Percentiles rank a stretch among this genome's conserved stretches.
These are phyloP conservation scores for Drosophila sproati DNA, from an alignment of 1,140 invertebrate genomes.

Conservation along the genomic window DNA sequence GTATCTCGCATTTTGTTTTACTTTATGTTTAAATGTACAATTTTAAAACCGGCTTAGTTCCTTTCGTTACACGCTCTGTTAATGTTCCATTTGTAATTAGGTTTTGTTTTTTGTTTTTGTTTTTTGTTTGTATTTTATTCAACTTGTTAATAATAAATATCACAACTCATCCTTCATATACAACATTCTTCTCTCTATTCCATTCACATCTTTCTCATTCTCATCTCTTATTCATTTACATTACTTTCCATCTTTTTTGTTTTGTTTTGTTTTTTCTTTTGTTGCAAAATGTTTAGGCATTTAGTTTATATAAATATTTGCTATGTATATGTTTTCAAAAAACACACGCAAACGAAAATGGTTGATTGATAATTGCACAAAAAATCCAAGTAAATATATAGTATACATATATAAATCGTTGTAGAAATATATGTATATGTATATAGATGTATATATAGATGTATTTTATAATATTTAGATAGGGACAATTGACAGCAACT, in stretches of 20 bases:
- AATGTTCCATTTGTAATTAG: slow-evolving; percentile 41
- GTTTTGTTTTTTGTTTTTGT: slow-evolving; percentile 48
- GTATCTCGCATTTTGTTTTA: slow-evolving; percentile 28
- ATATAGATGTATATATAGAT: slow-evolving; percentile 7
- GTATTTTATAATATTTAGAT: slow-evolving; percentile 36
- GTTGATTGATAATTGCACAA: slow-evolving; percentile 75
- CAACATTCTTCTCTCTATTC: slow-evolving; percentile 27
- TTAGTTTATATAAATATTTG: slow-evolving; percentile 30
- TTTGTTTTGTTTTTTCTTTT: slow-evolving; percentile 15
- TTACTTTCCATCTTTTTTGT: neutral
- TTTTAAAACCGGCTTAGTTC: slow-evolving; percentile 82
- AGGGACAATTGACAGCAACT: slow-evolving; percentile 51
- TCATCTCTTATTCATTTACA: slow-evolving; percentile 11
- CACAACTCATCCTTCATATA: slow-evolving; percentile 78
- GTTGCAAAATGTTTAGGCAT: slow-evolving; percentile 54
- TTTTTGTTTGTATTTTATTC: slow-evolving; percentile 62
- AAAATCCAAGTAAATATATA: slow-evolving; percentile 64
- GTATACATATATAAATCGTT: slow-evolving; percentile 11
- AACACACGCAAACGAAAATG: slow-evolving; percentile 76
- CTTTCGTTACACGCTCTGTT: slow-evolving; percentile 71
- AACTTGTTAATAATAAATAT: slow-evolving; percentile 80
- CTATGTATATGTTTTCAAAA: slow-evolving; percentile 75
- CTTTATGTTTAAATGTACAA: slow-evolving; percentile 73
- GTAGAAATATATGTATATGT: slow-evolving; percentile 1
- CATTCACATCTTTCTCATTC: slow-evolving; percentile 40